Conservation (phyloP, 2,113 vertebrate species). For the Chaetodon trifascialis region DNA sequence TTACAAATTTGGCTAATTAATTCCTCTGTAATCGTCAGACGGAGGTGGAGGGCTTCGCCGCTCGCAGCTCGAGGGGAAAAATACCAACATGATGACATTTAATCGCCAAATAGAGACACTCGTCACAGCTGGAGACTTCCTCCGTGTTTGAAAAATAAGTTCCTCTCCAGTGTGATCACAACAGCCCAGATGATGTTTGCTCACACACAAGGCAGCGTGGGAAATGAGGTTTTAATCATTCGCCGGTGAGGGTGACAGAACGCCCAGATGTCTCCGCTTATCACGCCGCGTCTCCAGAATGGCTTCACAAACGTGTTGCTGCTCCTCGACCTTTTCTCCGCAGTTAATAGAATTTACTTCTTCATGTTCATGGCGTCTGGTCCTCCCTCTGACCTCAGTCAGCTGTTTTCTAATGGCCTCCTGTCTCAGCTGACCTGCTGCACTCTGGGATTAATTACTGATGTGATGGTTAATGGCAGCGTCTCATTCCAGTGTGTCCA, state of each 20-base stretch:
- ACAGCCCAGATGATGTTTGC: constrained; percentile 48
- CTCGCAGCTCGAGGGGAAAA: background rate
- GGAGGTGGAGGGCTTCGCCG: constrained; percentile 3
- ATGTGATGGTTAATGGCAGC: too few species aligned
- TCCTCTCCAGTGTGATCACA: constrained; percentile 24
- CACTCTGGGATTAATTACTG: background rate
- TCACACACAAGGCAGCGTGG: constrained; percentile 33
- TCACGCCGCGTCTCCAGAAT: background rate
- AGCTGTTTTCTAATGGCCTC: background rate
- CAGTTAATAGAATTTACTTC: constrained; percentile 8
- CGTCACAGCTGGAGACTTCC: constrained; percentile 50
- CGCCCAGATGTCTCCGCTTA: constrained; percentile 28
- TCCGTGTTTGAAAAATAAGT: background rate
- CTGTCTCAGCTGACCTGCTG: background rate
- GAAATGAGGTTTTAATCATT: constrained; percentile 40
- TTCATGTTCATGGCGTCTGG: background rate
- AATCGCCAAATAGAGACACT: background rate
- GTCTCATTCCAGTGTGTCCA: too few species aligned
- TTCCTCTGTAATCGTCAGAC: background rate
- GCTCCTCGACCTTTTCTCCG: constrained; percentile 19
- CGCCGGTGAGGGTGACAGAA: background rate
- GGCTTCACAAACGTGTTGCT: background rate
- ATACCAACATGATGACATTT: background rate
- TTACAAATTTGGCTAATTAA: constrained; percentile 15
- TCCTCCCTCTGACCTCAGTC: background rate